A percentile compares a stretch with the other conserved stretches of the same genome.
Evolutionary conservation across 2,797 vertebrate genomes (phyloP).

Genomic region (Melanotaenia boesemani): DNA sequence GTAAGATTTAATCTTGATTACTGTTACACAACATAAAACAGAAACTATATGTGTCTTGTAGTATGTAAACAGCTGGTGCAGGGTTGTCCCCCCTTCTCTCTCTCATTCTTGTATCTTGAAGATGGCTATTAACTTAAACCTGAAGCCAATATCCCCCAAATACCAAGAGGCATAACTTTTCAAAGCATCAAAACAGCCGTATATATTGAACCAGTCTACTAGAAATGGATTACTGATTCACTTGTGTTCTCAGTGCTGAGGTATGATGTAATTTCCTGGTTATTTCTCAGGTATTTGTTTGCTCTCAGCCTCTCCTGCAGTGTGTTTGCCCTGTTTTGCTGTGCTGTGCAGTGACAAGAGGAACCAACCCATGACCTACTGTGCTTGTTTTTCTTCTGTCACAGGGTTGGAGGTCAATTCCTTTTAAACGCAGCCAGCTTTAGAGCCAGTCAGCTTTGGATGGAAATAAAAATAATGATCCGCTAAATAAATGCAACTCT

Average conservation of each 20-base stretch:
- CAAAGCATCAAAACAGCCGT: constrained; percentile 43
- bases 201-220: constrained; percentile 60
- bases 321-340: constrained; percentile 61
- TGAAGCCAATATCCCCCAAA: constrained; percentile 62
- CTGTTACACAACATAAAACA: constrained; percentile 40
- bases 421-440: constrained; percentile 72
- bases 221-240: constrained; percentile 77
- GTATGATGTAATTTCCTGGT: constrained; percentile 81
- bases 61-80: constrained; percentile 46
- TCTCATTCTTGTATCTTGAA: constrained; percentile 37
- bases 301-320: constrained; percentile 53
- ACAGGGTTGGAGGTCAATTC: constrained; percentile 75
- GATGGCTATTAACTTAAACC: constrained; percentile 62
- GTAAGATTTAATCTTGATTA: constrained; percentile 15
- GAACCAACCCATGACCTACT: constrained; percentile 78
- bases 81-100: neutral
- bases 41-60: constrained; percentile 34
- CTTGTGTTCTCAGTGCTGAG: constrained; percentile 62
- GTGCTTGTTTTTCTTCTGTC: constrained; percentile 80
- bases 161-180: constrained; percentile 49
- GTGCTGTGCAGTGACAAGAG: constrained; percentile 69
- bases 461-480: constrained; percentile 70
- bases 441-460: constrained; percentile 50
- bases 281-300: constrained; percentile 80
- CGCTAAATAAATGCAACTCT: constrained; percentile 40